Percentiles rank a stretch among this genome's conserved stretches.
Evolutionary conservation across 1,140 invertebrate species (phyloP).

Genomic region (Pseudomyrmex concolor): DNA sequence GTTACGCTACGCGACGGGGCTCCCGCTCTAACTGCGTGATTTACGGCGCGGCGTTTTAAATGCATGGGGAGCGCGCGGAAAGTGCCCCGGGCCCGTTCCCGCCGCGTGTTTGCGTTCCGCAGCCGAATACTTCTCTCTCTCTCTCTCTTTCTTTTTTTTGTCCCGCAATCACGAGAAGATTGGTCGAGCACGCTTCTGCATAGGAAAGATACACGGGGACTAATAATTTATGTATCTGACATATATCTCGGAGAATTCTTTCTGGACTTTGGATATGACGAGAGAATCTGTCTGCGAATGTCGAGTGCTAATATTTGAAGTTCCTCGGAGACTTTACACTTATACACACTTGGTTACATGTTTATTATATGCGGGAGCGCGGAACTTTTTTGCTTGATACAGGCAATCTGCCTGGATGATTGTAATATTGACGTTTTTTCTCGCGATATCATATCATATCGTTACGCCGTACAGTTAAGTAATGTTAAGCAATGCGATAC

Average conservation of each 20-base stretch:
- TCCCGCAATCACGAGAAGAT: background rate
- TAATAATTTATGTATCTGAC: no score
- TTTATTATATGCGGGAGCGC: no score
- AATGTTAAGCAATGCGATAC: slow-evolving; percentile 9
- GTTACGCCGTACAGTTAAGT: background rate
- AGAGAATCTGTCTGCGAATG: no score
- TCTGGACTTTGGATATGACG: no score
- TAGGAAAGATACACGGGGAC: background rate
- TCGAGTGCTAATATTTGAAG: no score
- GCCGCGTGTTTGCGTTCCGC: slow-evolving; percentile 12
- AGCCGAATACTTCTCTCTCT: background rate
- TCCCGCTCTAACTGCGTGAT: slow-evolving; percentile 64
- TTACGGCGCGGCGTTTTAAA: slow-evolving; percentile 68
- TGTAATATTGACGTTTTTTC: slow-evolving; percentile 1
- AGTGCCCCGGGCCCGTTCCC: slow-evolving; percentile 31
- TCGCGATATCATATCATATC: slow-evolving; percentile 1
- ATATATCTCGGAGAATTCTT: no score
- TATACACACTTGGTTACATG: no score
- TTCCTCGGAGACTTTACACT: no score
- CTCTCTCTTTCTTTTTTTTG: background rate
- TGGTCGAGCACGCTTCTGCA: background rate
- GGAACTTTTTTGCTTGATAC: background rate
- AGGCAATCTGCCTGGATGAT: background rate
- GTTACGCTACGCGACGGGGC: slow-evolving; percentile 63
- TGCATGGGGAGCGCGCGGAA: slow-evolving; percentile 60